phyloP scores from a whole-genome alignment of 2,888 invertebrate genomes.

The Hylaea fasciaria region DNA sequence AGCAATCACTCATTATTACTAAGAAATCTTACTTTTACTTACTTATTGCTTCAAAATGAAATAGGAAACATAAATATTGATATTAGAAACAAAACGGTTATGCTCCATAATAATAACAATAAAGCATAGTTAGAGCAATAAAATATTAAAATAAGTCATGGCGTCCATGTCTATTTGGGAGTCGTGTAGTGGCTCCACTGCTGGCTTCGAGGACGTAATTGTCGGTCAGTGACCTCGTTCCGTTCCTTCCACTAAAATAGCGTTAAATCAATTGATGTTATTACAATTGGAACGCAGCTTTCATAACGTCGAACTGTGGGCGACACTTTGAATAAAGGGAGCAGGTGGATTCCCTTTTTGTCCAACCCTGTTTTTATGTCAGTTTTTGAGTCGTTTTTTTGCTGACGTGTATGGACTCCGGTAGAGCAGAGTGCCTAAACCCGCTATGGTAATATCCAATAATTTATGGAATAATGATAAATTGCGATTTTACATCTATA shows the following conservation, averaged over 20 bases:
- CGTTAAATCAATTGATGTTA: conserved; percentile 84
- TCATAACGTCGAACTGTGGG: conserved; percentile 69
- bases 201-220: conserved; percentile 80
- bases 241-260: conserved; percentile 82
- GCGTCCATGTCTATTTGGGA: conserved; percentile 48
- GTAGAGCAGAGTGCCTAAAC: conserved; percentile 4
- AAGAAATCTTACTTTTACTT: too few relatives aligned
- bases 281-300: conserved; percentile 80
- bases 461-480: conserved; percentile 4
- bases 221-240: conserved; percentile 81
- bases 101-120: conserved; percentile 30
- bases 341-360: conserved; percentile 61
- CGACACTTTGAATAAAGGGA: conserved; percentile 47
- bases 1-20: too few relatives aligned
- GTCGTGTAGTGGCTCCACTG: conserved; percentile 59
- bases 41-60: too few relatives aligned
- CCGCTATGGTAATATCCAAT: conserved; percentile 7
- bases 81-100: conserved; percentile 13
- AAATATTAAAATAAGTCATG: conserved; percentile 44
- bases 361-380: conserved; percentile 34
- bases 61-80: background rate
- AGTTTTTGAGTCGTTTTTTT: conserved; percentile 33
- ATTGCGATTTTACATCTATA: too few relatives aligned
- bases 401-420: conserved; percentile 7
- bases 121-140: conserved; percentile 41